phyloP scores from a whole-genome alignment of 2,888 invertebrate genomes.

The Kryphioiulus occultus region DNA sequence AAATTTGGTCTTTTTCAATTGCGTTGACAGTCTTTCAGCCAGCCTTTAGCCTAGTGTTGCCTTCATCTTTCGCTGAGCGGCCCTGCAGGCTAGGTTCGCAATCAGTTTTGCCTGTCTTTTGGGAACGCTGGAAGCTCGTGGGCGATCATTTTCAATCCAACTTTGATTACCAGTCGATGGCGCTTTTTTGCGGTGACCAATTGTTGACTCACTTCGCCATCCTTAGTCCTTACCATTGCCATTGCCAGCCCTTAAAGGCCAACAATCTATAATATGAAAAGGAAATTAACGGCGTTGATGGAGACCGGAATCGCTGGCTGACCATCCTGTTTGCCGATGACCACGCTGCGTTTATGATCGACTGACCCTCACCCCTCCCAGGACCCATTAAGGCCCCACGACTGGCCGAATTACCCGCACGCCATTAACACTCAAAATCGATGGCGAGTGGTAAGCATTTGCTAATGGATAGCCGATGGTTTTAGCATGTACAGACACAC shows the following conservation, averaged over 20 bases:
- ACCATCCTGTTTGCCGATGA: background rate
- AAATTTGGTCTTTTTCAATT: background rate
- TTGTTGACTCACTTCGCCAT: background rate
- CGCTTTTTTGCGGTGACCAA: background rate
- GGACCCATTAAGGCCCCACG: background rate
- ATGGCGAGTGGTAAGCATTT: background rate
- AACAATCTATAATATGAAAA: conserved; percentile 5
- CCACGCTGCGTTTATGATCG: background rate
- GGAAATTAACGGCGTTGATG: conserved; percentile 15
- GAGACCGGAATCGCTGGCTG: background rate
- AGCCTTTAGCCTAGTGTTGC: background rate
- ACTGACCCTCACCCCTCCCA: background rate
- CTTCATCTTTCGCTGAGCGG: background rate
- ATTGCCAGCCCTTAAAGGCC: background rate
- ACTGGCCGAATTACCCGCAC: conserved; percentile 23
- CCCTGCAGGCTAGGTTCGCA: background rate
- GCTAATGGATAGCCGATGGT: conserved; percentile 1
- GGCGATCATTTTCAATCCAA: background rate
- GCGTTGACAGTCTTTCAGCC: background rate
- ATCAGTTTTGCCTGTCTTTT: background rate
- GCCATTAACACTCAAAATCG: background rate
- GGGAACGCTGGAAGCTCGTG: background rate
- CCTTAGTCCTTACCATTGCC: background rate
- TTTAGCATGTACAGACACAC: background rate
- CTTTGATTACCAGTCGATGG: background rate